phyloP scores from a whole-genome alignment of 2,797 vertebrate genomes.

The Phaenicophaeus curvirostris region DNA sequence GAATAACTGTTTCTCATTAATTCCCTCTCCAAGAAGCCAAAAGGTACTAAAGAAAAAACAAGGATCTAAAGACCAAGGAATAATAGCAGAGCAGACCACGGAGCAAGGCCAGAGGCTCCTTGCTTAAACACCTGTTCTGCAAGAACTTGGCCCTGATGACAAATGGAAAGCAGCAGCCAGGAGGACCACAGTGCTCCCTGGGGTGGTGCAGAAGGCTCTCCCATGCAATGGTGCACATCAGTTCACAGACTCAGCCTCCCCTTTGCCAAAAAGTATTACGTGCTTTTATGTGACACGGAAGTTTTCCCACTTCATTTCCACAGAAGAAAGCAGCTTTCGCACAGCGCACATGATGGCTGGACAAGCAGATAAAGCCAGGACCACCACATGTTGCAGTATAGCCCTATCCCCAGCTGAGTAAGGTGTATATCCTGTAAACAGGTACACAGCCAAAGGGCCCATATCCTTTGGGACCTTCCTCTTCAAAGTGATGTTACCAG shows the following conservation, averaged over 20 bases:
- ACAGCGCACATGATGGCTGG: fast-evolving
- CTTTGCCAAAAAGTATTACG: background rate
- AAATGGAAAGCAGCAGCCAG: background rate
- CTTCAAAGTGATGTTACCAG: background rate
- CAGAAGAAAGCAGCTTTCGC: background rate
- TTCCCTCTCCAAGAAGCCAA: background rate
- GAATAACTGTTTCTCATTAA: background rate
- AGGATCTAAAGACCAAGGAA: background rate
- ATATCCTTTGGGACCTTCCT: background rate
- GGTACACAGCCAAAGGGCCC: too few species aligned
- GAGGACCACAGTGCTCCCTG: background rate
- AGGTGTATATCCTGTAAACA: too few species aligned
- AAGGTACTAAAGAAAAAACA: background rate
- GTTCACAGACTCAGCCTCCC: background rate
- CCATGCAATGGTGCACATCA: background rate
- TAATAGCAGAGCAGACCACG: background rate
- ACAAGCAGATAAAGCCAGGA: background rate
- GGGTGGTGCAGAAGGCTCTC: background rate
- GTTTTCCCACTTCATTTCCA: background rate
- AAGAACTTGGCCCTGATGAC: background rate
- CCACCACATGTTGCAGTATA: background rate
- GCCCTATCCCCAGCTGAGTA: background rate
- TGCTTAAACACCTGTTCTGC: background rate
- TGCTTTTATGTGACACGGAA: background rate
- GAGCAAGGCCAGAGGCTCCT: background rate